A percentile compares a stretch with the other conserved stretches of the same genome.
Conservation (phyloP, 2,888 invertebrate genomes). For the Troilus luridus region DNA sequence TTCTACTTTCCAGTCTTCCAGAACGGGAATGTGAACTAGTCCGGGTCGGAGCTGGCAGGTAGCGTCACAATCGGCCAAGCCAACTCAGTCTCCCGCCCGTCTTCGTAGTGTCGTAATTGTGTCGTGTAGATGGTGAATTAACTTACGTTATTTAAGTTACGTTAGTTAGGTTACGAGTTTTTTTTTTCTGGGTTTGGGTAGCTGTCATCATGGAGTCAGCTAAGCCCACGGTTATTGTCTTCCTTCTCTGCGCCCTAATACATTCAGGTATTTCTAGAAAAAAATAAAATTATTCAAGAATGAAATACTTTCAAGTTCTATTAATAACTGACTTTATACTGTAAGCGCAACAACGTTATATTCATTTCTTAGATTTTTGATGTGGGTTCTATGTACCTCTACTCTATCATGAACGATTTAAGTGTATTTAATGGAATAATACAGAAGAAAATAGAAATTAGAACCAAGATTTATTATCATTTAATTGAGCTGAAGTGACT, state of each 20-base stretch:
- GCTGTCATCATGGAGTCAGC: conserved; percentile 5
- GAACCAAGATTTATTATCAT: background rate
- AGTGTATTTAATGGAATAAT: background rate
- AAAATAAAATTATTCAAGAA: background rate
- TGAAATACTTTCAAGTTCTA: background rate
- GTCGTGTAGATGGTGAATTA: background rate
- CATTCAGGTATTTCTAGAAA: conserved; percentile 1
- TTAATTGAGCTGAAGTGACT: background rate
- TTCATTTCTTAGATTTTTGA: background rate
- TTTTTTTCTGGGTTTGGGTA: background rate
- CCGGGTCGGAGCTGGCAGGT: conserved; percentile 43
- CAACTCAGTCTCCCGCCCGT: conserved; percentile 46
- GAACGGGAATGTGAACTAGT: conserved; percentile 22
- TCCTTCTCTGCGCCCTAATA: background rate
- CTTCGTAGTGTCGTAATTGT: background rate
- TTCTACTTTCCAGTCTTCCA: background rate
- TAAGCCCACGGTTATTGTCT: background rate
- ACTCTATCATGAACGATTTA: background rate
- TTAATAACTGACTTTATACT: background rate
- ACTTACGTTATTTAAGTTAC: background rate
- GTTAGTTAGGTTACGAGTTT: background rate
- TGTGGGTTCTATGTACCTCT: background rate
- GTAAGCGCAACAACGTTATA: background rate
- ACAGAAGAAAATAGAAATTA: background rate
- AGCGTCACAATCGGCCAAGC: conserved; percentile 51